Percentiles rank a stretch among this genome's conserved stretches.
phyloP scores from a whole-genome alignment of 2,888 invertebrate species.

The Nebria brevicollis region DNA sequence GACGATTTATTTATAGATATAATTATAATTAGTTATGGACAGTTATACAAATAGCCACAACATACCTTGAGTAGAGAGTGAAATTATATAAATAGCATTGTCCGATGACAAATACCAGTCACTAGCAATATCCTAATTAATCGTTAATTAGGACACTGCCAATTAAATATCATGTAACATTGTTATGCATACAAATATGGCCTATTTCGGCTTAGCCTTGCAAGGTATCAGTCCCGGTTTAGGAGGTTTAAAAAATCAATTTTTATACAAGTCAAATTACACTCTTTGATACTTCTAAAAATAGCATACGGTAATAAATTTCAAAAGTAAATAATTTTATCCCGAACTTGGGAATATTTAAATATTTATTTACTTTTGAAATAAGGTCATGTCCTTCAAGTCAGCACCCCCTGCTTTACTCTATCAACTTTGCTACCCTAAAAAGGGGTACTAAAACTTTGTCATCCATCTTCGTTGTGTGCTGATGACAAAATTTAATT shows the following conservation, averaged over 20 bases:
- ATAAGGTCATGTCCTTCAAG: background rate
- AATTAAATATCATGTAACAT: too few relatives aligned
- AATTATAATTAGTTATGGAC: background rate
- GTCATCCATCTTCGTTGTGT: background rate
- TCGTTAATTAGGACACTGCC: too few relatives aligned
- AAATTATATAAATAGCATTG: background rate
- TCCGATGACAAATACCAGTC: background rate
- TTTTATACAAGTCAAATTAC: too few relatives aligned
- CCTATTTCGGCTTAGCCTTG: too few relatives aligned
- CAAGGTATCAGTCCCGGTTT: too few relatives aligned
- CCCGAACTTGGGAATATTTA: background rate
- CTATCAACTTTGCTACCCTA: background rate
- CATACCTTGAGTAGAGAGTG: background rate
- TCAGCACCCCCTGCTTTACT: background rate
- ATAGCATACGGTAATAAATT: background rate
- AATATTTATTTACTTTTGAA: background rate
- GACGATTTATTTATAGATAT: background rate
- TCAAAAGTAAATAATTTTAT: background rate
- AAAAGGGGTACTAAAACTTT: background rate
- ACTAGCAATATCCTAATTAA: background rate
- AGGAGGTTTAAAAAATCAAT: too few relatives aligned
- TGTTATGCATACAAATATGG: too few relatives aligned
- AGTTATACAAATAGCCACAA: background rate
- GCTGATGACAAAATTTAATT: background rate
- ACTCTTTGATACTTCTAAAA: background rate